These are phyloP conservation scores for Halichoerus grypus DNA, from an alignment of 2,113 vertebrate genomes.

Conservation along the genomic window DNA sequence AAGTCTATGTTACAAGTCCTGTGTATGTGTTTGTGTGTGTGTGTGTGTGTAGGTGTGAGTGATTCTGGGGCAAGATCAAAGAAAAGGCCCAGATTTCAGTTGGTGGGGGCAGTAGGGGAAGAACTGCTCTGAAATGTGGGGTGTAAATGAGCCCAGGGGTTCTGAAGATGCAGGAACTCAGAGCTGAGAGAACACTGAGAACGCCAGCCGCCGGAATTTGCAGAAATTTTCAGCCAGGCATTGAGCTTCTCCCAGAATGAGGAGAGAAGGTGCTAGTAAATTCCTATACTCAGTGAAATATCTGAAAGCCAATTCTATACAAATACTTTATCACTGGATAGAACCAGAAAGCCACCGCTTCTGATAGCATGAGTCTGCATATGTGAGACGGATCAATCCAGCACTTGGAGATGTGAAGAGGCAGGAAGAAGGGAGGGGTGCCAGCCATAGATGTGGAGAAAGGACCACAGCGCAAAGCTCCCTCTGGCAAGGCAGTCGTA, in stretches of 20 bases:
- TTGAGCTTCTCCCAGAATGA: neutral
- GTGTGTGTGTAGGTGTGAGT: neutral
- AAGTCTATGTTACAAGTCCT: neutral
- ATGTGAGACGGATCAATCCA: neutral
- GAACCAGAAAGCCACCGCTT: neutral
- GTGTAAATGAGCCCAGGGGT: neutral
- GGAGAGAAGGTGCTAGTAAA: neutral
- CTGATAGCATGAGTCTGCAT: neutral
- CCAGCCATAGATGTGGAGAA: neutral
- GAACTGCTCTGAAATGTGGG: neutral
- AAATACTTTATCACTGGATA: neutral
- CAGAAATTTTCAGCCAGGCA: neutral
- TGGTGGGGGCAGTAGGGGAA: neutral
- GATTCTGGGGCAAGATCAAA: neutral
- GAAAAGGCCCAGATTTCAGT: neutral
- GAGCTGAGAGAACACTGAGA: neutral
- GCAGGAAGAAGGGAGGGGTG: neutral
- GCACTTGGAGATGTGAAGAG: neutral
- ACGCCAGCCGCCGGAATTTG: neutral
- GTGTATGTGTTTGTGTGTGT: too few relatives aligned
- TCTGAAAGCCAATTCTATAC: neutral
- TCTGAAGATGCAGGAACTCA: neutral
- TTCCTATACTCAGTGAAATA: neutral
- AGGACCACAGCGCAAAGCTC: neutral
- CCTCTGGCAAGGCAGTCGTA: neutral